A percentile compares a stretch with the other conserved stretches of the same genome.
Evolutionary conservation across 37 sponge, comb jelly and placozoan species (phyloP).

Genomic region (Tethya wilhelma): DNA sequence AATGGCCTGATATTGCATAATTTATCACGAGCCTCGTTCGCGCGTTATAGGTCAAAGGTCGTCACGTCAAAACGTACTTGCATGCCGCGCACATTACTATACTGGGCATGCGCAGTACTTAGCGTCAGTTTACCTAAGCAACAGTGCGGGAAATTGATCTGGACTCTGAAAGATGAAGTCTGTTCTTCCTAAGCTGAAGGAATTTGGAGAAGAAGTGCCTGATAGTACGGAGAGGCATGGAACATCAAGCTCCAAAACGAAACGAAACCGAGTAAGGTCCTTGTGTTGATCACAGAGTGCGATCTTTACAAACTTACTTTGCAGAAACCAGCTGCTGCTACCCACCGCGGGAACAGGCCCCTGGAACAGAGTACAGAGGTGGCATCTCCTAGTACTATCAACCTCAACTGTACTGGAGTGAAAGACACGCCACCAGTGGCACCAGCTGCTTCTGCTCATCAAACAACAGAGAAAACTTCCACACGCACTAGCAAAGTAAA

Average conservation of each 20-base stretch:
- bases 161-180: conserved; percentile 1
- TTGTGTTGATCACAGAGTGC: too few species aligned
- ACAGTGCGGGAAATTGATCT: neutral
- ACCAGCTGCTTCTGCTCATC: too few species aligned
- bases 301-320: neutral
- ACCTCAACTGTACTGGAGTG: conserved; percentile 16
- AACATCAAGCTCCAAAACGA: neutral
- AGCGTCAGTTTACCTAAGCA: neutral
- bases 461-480: too few species aligned
- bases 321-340: too few species aligned
- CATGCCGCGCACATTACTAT: neutral
- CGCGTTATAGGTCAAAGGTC: neutral
- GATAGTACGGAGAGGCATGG: neutral
- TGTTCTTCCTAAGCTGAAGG: neutral
- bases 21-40: too few species aligned
- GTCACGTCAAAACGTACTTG: too few species aligned
- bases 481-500: too few species aligned
- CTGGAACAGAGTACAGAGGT: too few species aligned
- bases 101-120: neutral
- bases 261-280: neutral
- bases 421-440: too few species aligned
- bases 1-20: too few species aligned
- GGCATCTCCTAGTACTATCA: neutral
- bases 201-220: neutral
- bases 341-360: too few species aligned